Evolutionary conservation across 2,797 vertebrate genomes (phyloP), one percentile per base, ranked within the genome.

Genomic region (Platalea minor): DNA sequence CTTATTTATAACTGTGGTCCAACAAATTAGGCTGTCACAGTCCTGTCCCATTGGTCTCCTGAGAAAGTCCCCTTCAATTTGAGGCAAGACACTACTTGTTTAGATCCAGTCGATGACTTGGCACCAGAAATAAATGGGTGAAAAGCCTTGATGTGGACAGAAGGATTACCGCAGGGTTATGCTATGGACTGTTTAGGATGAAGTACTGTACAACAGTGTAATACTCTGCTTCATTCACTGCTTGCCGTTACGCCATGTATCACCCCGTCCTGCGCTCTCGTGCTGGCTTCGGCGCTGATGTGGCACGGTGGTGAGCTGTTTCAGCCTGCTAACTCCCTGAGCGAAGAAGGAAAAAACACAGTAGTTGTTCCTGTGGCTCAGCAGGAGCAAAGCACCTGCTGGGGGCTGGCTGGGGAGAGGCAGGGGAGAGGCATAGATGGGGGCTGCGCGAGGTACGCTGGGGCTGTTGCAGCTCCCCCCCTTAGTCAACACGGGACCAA

Each of bases 251-350:
- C 61, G 46, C 50, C 0, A 0, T 24, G 10, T 59, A 13, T 61
- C 18, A 3, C 20, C 68, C n/a, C 1, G 0, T 59, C 43, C 37
- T 0, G 0, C 16, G 11, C 29, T 51, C 48, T 61, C 0, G 0
- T 8, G 8, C 65, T 31, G 48, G 23, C 59, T 86, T 75, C 6
- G 8, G 60, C 3, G 2, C 20, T 26, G 74, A 3, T 25, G 10
- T 20, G 63, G 16, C 57, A 13, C 10, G 7, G 13, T 3, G 4
- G 23, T 51, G 79, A 91, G 45, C 57, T 5, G 4, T 37, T 67
- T 46, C 54, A 60, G 46, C 25, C n/a, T 35, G 23, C 11, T 54
- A 28, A 17, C 26, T 48, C 35, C 2, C 67, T 26, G 13, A 20
- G 35, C 13, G 43, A 19, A 54, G 64, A 7, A 83, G 39, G 39